Percentiles rank a stretch among this genome's conserved stretches.
Conservation (phyloP, 2,797 vertebrate species). For the Manis crassicaudata region DNA sequence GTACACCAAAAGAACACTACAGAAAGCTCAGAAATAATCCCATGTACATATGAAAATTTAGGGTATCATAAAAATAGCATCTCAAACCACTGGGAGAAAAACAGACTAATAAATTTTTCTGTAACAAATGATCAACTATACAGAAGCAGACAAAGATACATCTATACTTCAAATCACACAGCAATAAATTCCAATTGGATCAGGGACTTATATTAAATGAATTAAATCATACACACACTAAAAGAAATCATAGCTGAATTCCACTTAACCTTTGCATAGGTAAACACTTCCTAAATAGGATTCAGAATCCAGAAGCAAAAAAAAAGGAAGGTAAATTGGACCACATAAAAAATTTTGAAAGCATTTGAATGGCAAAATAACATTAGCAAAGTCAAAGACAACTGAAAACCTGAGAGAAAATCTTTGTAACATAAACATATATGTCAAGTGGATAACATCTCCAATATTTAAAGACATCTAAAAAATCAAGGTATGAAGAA, state of each 20-base stretch:
- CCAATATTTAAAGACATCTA: background rate
- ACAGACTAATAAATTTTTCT: background rate
- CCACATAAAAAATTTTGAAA: background rate
- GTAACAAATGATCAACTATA: background rate
- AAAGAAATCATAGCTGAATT: constrained; percentile 31
- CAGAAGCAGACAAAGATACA: constrained; percentile 21
- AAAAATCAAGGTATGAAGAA: background rate
- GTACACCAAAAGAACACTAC: background rate
- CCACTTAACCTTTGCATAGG: background rate
- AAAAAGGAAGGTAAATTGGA: background rate
- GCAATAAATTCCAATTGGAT: background rate
- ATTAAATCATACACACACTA: background rate
- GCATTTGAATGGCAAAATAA: constrained; percentile 6
- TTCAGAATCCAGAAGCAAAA: background rate
- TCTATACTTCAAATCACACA: background rate
- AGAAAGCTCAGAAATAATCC: constrained; percentile 2
- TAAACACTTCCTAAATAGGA: background rate
- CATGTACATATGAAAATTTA: background rate
- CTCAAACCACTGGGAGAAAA: background rate
- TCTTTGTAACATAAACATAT: background rate
- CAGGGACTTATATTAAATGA: background rate
- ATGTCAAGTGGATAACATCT: background rate
- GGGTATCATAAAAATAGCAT: background rate
- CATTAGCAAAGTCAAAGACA: constrained; percentile 33
- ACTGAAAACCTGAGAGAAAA: background rate